Base-by-base conservation (phyloP, 2,888 invertebrate species). In the Scotopteryx bipunctaria region DNA sequence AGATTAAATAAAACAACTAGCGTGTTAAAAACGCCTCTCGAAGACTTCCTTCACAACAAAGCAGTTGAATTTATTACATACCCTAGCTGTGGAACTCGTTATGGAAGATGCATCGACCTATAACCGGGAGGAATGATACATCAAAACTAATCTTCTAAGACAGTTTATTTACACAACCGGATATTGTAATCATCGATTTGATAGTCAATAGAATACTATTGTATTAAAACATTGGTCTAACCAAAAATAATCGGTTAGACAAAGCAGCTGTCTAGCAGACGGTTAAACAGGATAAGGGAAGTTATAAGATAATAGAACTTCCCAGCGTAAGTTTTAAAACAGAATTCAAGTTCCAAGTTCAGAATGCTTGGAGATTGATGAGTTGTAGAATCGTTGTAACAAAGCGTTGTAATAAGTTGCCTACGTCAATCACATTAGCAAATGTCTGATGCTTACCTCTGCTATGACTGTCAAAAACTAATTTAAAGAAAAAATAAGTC, bases 41-140 rank as follows among this genome's bases (percentile, higher is more conserved):
- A n/a, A n/a, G n/a, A n/a, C n/a, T n/a, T n/a, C n/a, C n/a, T 33
- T 31, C 14, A 36, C 3, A 23, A 32, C 9, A 23, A 27, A 23
- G 1, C 36, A 36, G 36, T 19, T 36, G 3, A 36, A 36, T 11
- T 37, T n/a, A 14, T 23, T 1, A 19, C 29, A 40, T 6, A 25
- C 4, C 5, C 15, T 32, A 33, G 33, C 16, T 15, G 9, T n/a
- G 43, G 14, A 8, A 16, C 4, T 36, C 11, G 27, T 14, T 17
- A 27, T 8, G 5, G 37, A 46, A 31, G 45, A 46, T 38, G 37
- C 19, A 38, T 46, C 21, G 37, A 21, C 31, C 21, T 16, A 31
- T 37, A 31, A 31, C 36, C 1, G 31, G 11, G 16, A 15, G 36
- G 36, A 25, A 17, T 42, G 32, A 49, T 37, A 31, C 36, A 32